These are phyloP conservation scores for Delia radicum DNA, from an alignment of 1,140 invertebrate species.

Conservation along the genomic window DNA sequence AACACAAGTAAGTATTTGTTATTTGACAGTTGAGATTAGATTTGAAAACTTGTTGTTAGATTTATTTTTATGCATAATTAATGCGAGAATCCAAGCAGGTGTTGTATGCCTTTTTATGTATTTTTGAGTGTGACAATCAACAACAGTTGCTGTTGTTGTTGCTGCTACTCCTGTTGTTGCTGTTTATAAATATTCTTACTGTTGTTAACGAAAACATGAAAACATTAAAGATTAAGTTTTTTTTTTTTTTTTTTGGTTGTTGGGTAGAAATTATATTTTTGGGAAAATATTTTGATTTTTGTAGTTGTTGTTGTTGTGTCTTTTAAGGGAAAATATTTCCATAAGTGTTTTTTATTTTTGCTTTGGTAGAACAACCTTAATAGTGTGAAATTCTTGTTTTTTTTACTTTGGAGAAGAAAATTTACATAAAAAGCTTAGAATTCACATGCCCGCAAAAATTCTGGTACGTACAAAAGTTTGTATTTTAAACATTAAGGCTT, in stretches of 20 bases:
- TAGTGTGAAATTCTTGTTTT: background rate
- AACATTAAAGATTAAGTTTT: constrained; percentile 23
- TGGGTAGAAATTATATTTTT: too few species aligned
- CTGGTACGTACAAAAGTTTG: too few species aligned
- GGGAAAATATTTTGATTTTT: too few species aligned
- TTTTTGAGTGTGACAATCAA: background rate
- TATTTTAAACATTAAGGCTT: too few species aligned
- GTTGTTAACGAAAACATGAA: background rate
- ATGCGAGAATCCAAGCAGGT: constrained; percentile 31
- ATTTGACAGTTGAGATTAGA: constrained; percentile 21
- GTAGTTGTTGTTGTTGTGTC: background rate
- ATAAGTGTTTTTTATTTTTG: background rate
- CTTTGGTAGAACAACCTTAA: background rate
- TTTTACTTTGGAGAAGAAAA: too few species aligned
- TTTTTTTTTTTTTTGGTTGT: too few species aligned
- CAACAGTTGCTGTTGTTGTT: background rate
- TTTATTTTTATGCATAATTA: constrained; percentile 29
- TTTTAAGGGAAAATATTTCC: background rate
- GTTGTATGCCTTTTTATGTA: background rate
- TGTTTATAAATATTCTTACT: background rate
- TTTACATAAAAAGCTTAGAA: constrained; percentile 5
- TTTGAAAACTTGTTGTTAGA: constrained; percentile 9
- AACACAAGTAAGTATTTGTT: background rate
- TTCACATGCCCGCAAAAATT: background rate
- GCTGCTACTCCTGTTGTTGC: background rate